These are phyloP conservation scores for Gasterosteus nipponicus DNA, from an alignment of 2,113 vertebrate species.

Conservation along the genomic window DNA sequence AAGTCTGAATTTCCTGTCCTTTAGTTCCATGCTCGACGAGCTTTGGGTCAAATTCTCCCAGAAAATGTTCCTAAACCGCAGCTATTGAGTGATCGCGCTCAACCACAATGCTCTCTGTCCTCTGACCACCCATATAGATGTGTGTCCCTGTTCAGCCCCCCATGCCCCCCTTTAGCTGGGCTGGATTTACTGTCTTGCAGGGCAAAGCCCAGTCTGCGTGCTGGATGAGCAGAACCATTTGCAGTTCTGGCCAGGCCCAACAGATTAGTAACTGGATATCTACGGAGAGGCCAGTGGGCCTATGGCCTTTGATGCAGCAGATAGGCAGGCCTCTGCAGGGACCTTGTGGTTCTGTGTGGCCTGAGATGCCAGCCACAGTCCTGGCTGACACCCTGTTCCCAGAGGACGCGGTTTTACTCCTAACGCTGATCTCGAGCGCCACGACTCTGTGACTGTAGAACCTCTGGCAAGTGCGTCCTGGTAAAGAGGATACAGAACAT, in stretches of 20 bases:
- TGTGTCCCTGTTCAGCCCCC: slow-evolving; percentile 36
- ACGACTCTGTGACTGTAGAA: slow-evolving; percentile 67
- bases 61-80: slow-evolving; percentile 60
- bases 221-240: slow-evolving; percentile 62
- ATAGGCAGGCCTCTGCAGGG: slow-evolving; percentile 60
- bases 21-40: slow-evolving; percentile 53
- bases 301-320: slow-evolving; percentile 74
- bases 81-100: slow-evolving; percentile 70
- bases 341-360: slow-evolving; percentile 59
- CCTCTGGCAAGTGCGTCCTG: slow-evolving; percentile 64
- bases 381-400: slow-evolving; percentile 81
- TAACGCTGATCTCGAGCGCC: slow-evolving; percentile 68
- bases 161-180: slow-evolving; percentile 67
- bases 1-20: slow-evolving; percentile 67
- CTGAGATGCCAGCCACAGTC: slow-evolving; percentile 64
- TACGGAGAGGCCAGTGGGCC: slow-evolving; percentile 66
- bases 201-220: slow-evolving; percentile 50
- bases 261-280: slow-evolving; percentile 80
- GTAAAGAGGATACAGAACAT: slow-evolving; percentile 67
- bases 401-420: slow-evolving; percentile 76
- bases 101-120: slow-evolving; percentile 68
- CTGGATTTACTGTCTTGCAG: slow-evolving; percentile 74
- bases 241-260: slow-evolving; percentile 69
- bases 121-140: slow-evolving; percentile 66
- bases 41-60: slow-evolving; percentile 61